Evolutionary conservation across 2,888 invertebrate species (phyloP), one percentile per base, ranked within the genome.

Genomic region (Serripes groenlandicus): DNA sequence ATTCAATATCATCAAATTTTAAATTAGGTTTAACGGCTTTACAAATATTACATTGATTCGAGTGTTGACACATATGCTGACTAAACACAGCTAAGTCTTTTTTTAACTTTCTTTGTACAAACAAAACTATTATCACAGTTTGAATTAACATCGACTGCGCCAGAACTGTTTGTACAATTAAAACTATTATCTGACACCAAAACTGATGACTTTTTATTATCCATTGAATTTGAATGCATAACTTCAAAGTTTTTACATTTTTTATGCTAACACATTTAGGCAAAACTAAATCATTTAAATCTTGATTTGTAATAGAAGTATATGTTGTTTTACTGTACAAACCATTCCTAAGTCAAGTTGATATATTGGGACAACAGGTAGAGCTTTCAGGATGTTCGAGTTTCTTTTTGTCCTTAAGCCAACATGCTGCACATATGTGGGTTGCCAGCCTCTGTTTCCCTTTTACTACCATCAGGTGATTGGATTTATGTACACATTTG

Each of bases 401-500:
- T 58, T 58, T 58, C 28, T 58, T 58, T 28, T 58, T 58, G 26
- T 58, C 58, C 15, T 58, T 58, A 3, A 58, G 23, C 58, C 26
- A 58, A n/a, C 58, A 58, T 26, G 58, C 23, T n/a, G 58, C 58
- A 28, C 58, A 58, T 23, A 58, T 58, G n/a, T 58, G 58, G 11
- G n/a, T 26, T 28, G 58, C 58, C 3, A 58, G 26, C n/a, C 58
- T 58, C 26, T 58, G 58, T n/a, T 26, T 58, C 2, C 58, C 58
- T 26, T 58, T 58, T 28, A 58, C 28, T 26, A 58, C 58, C n/a
- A n/a, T 58, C n/a, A 58, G 28, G 28, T 58, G 58, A 58, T 58
- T 23, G 28, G 58, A 5, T 4, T 58, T 58, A 26, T 58, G 58
- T n/a, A 26, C n/a, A 58, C 58, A 58, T 58, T 23, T 58, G 3